Evolutionary conservation across 2,113 vertebrate species (phyloP).

Genomic region (Aepyceros melampus): DNA sequence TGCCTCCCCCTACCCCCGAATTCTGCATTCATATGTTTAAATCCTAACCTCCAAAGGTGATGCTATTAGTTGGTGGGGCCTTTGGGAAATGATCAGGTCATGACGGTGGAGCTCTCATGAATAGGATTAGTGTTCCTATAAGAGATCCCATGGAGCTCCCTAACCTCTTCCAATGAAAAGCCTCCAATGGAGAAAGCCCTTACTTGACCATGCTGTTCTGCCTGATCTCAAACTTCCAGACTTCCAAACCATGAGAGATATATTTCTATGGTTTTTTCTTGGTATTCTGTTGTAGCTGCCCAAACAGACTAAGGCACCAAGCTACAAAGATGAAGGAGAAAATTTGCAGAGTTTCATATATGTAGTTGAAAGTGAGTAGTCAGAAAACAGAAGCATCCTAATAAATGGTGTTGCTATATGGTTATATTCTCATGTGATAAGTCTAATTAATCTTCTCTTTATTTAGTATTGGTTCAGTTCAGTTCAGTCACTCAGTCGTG

Average conservation of each 20-base stretch:
- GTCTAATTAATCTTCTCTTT: not conserved
- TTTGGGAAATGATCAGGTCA: not conserved
- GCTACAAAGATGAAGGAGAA: not conserved
- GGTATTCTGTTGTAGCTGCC: not conserved
- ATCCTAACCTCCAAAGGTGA: not conserved
- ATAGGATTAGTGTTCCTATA: not conserved
- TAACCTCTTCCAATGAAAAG: not conserved
- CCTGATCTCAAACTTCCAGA: not conserved
- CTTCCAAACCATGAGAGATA: not conserved
- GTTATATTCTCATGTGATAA: not conserved
- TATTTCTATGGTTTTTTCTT: not conserved
- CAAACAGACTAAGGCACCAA: not conserved
- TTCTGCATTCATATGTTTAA: not conserved
- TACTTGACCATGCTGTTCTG: not conserved
- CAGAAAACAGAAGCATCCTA: not conserved
- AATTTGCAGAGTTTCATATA: not conserved
- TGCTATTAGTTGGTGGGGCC: not conserved
- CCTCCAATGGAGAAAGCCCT: not conserved
- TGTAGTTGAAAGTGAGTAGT: not conserved
- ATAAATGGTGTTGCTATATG: not conserved
- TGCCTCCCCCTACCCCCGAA: fast-evolving
- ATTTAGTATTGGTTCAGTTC: not conserved
- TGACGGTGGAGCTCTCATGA: not conserved
- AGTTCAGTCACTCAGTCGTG: not conserved
- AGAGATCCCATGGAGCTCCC: not conserved